Base-by-base conservation (phyloP, 2,113 vertebrate species). In the Bufo bufo region DNA sequence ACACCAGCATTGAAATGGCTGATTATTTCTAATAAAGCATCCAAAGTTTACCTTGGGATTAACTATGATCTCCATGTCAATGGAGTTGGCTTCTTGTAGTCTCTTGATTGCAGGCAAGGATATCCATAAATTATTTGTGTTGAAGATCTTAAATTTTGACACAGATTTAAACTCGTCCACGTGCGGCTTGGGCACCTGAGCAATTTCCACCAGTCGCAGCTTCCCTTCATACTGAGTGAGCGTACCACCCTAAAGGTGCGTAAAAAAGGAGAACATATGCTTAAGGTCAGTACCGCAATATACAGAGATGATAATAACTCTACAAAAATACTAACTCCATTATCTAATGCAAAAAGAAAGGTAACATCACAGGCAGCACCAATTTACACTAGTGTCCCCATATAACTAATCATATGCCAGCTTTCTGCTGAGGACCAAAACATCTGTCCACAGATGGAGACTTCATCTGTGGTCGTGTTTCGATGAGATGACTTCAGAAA, bases 141-240 rank as follows among this genome's bases (percentile, higher is more conserved):
- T 99, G 93, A 99, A 99, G 93, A 99, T 99, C 95, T 99, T 99
- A 93, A 99, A 99, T 93, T 99, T 99, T 13, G 97, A 96, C 84
- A 99, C 98, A 0, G 98, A 99, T 91, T 99, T 99, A 94, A 99
- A 99, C 86, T 99, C 98, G 89, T 99, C 98, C 23, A 99, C 98
- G 0, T 99, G 98, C 13, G 97, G 93, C 94, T 98, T 99, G 66
- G 98, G 98, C 83, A 99, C 98, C 93, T 99, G 98, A 82, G 98
- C 98, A 17, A 99, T 99, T 95, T 99, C 98, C 91, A 99, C 95
- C 91, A 99, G 93, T 74, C 98, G 96, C 93, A 99, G 94, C 90
- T 99, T 99, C 10, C 98, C 97, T 59, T 98, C 97, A 0, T 99
- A 99, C 54, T 99, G 95, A 8, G 97, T 99, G 84, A 99, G 93